A percentile compares a stretch with the other conserved stretches of the same genome.
Evolutionary conservation across 2,888 invertebrate genomes (phyloP).

Genomic region (Crematogaster levior): DNA sequence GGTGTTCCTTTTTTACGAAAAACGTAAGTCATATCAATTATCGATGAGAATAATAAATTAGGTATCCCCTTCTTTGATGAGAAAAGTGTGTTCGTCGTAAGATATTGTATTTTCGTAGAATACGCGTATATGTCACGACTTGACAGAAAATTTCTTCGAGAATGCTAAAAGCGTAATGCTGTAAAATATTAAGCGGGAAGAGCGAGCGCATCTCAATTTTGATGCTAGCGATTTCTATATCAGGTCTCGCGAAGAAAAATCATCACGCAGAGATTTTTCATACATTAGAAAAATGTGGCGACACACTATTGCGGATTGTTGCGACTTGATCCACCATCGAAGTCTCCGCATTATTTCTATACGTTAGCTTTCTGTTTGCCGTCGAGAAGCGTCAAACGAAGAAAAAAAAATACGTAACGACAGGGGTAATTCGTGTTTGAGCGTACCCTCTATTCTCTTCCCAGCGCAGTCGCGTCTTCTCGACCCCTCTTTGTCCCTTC

Average conservation of each 20-base stretch:
- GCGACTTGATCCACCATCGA: background rate
- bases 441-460: constrained; percentile 36
- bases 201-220: constrained; percentile 7
- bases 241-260: background rate
- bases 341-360: constrained; percentile 8
- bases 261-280: background rate
- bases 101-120: constrained; percentile 49
- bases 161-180: background rate
- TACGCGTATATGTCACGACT: constrained; percentile 21
- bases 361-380: constrained; percentile 33
- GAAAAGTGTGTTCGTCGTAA: constrained; percentile 28
- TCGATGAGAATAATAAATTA: constrained; percentile 44
- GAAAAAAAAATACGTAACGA: constrained; percentile 25
- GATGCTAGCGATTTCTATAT: background rate
- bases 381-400: constrained; percentile 37
- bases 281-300: background rate
- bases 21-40: constrained; percentile 58
- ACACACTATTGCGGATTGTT: constrained; percentile 48
- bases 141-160: constrained; percentile 3
- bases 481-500: constrained; percentile 52
- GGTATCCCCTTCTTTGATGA: constrained; percentile 23
- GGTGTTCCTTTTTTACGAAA: constrained; percentile 29
- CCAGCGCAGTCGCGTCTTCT: constrained; percentile 48
- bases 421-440: constrained; percentile 21
- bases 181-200: constrained; percentile 7